Evolutionary conservation across 2,888 invertebrate species (phyloP).

Genomic region (Bibio marci): DNA sequence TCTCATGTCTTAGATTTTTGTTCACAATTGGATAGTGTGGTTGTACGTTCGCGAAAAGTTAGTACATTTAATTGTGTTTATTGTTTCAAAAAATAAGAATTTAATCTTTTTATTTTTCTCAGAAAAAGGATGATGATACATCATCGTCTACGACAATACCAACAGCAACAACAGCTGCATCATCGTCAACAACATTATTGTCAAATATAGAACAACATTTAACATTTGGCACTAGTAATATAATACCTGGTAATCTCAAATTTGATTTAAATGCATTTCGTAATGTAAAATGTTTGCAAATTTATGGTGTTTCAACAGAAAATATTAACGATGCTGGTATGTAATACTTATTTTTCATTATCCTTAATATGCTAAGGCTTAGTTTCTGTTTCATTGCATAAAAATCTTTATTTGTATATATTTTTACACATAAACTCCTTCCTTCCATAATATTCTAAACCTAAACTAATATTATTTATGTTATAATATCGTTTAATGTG

Average conservation of each 20-base stretch:
- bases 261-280: conserved; percentile 79
- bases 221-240: conserved; percentile 67
- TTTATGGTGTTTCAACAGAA: conserved; percentile 49
- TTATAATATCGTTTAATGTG: no score
- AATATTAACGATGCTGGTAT: conserved; percentile 45
- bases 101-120: not conserved
- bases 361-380: no score
- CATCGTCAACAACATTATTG: not conserved
- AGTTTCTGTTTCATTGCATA: no score
- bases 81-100: not conserved
- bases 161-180: no score
- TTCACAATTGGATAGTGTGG: conserved; percentile 43
- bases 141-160: no score
- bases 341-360: no score
- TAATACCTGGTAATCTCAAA: conserved; percentile 58
- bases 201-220: not conserved
- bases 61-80: not conserved
- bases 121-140: no score
- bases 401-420: no score
- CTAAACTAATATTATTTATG: no score
- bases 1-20: conserved; percentile 83
- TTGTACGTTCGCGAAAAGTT: conserved; percentile 1
- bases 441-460: no score
- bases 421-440: no score
- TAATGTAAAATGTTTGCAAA: conserved; percentile 46